A percentile compares a stretch with the other conserved stretches of the same genome.
Conservation (phyloP, 2,888 invertebrate genomes). For the Nomada ruficornis region DNA sequence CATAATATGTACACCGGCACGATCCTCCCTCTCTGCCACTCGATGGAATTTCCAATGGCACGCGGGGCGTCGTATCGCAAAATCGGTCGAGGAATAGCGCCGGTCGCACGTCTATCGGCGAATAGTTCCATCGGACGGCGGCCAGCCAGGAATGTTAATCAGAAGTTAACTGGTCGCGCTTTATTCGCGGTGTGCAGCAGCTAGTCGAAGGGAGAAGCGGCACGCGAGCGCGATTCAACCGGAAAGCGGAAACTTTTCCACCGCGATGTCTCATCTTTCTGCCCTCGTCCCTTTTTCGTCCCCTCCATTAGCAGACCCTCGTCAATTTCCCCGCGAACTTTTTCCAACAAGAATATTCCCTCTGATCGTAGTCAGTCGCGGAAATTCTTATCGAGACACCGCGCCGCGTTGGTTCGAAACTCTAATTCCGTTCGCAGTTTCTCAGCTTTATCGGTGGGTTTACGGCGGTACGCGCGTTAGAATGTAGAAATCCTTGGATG, state of each 20-base stretch:
- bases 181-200: constrained; percentile 55
- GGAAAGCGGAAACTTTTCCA: background rate
- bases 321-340: too few relatives aligned
- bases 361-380: too few relatives aligned
- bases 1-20: constrained; percentile 20
- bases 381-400: too few relatives aligned
- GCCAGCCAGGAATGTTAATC: constrained; percentile 68
- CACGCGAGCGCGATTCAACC: constrained; percentile 30
- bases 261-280: too few relatives aligned
- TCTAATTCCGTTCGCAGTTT: too few relatives aligned
- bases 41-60: constrained; percentile 54
- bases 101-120: constrained; percentile 49
- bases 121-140: constrained; percentile 56
- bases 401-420: too few relatives aligned
- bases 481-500: constrained; percentile 76
- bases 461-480: constrained; percentile 65
- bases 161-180: constrained; percentile 53
- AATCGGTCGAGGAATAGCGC: constrained; percentile 35
- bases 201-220: constrained; percentile 3
- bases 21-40: constrained; percentile 27
- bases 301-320: too few relatives aligned
- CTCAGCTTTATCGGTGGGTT: constrained; percentile 20
- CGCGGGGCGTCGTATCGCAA: constrained; percentile 43
- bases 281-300: background rate
- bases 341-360: too few relatives aligned